These are phyloP conservation scores for Pecten maximus DNA, from an alignment of 2,888 invertebrate species.

Conservation along the genomic window DNA sequence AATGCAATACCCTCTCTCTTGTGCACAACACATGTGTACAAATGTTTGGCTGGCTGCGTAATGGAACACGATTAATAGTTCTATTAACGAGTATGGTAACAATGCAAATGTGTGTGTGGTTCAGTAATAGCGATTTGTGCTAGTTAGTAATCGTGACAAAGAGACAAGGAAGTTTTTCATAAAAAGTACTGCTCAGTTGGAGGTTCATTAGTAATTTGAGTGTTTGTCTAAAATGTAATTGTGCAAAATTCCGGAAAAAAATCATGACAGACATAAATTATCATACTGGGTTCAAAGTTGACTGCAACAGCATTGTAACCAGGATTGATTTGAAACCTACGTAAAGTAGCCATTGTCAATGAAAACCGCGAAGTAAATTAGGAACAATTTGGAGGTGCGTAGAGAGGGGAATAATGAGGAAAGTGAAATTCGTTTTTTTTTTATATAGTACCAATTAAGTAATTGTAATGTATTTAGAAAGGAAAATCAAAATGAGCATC, in stretches of 20 bases:
- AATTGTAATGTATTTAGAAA: neutral
- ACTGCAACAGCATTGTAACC: neutral
- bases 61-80: slow-evolving; percentile 5
- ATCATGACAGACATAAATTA: neutral
- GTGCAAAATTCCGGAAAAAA: neutral
- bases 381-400: neutral
- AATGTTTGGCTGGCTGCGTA: neutral
- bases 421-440: no score
- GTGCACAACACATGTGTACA: neutral
- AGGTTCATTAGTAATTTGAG: neutral
- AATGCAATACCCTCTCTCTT: neutral
- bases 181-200: neutral
- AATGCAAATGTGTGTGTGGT: neutral
- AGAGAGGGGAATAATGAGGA: neutral
- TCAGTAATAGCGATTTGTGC: neutral
- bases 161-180: neutral
- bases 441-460: neutral
- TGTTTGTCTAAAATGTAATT: neutral
- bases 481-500: neutral
- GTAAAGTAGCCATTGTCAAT: neutral
- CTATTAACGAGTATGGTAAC: neutral
- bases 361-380: neutral
- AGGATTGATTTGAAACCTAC: neutral
- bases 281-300: neutral
- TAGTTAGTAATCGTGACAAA: neutral